A percentile compares a stretch with the other conserved stretches of the same genome.
Evolutionary conservation across 2,113 vertebrate species (phyloP).

Genomic region (Alces alces): DNA sequence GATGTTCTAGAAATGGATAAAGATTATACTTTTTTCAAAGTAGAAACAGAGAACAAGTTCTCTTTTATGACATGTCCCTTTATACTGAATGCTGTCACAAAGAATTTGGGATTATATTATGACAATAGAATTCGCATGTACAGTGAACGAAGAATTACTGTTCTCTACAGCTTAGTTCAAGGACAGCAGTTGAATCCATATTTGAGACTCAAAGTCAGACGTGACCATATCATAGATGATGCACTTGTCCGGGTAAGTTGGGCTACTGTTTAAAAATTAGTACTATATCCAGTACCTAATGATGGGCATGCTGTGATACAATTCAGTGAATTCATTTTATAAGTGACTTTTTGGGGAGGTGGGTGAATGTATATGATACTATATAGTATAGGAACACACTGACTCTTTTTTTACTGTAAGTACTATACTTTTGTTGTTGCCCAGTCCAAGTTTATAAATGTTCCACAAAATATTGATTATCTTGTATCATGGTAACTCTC

Average conservation of each 20-base stretch:
- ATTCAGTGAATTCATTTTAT: not conserved
- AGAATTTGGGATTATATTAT: constrained; percentile 97
- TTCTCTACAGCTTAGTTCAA: constrained; percentile 97
- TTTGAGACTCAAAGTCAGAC: constrained; percentile 94
- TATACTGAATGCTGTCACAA: constrained; percentile 95
- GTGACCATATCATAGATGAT: constrained; percentile 98
- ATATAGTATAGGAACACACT: not conserved
- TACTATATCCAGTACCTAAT: not conserved
- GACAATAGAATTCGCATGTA: constrained; percentile 99
- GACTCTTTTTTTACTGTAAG: not conserved
- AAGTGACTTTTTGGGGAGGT: not conserved
- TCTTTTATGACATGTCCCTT: constrained; percentile 99
- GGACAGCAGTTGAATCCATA: constrained; percentile 96
- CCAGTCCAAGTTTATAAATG: not conserved
- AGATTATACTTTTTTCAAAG: constrained; percentile 99
- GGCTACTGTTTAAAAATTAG: not conserved
- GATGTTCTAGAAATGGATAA: constrained; percentile 99
- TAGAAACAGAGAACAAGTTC: constrained; percentile 98
- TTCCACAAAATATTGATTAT: not conserved
- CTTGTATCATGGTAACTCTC: not conserved
- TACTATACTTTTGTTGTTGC: not conserved
- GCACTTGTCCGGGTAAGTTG: constrained; percentile 95
- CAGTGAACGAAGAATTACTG: constrained; percentile 96
- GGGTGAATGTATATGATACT: not conserved
- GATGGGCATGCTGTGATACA: not conserved